These are phyloP conservation scores for Brachypteracias leptosomus DNA, from an alignment of 2,113 vertebrate species.

Conservation along the genomic window DNA sequence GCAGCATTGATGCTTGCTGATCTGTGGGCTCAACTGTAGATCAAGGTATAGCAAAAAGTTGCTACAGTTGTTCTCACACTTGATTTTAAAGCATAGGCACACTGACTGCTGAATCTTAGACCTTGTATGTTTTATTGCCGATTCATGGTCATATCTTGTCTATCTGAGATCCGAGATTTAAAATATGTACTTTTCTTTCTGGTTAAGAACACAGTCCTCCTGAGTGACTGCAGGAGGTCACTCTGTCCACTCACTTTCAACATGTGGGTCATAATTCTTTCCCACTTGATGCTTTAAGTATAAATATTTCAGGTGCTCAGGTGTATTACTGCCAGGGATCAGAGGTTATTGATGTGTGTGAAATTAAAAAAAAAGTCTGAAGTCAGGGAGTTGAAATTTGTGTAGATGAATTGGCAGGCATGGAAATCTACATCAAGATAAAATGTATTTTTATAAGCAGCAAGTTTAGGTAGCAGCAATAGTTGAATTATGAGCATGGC, in stretches of 20 bases:
- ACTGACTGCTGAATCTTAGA: neutral
- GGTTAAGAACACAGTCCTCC: neutral
- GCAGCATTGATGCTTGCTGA: rapidly evolving
- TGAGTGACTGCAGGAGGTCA: neutral
- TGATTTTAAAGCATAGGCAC: neutral
- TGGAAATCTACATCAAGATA: neutral
- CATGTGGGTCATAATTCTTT: neutral
- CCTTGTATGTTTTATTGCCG: neutral
- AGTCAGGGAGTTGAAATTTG: neutral
- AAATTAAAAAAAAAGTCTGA: neutral
- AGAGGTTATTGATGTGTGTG: neutral
- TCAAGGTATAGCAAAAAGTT: neutral
- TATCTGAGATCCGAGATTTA: neutral
- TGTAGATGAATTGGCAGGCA: neutral
- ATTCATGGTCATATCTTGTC: neutral
- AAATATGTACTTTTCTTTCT: neutral
- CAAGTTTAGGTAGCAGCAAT: neutral
- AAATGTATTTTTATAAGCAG: neutral
- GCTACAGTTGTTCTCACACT: neutral
- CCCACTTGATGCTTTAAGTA: neutral
- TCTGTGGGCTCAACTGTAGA: neutral
- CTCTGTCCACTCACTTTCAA: neutral
- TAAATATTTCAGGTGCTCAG: neutral
- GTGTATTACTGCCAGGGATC: neutral
- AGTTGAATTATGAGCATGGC: neutral